Conservation (phyloP, 2,888 invertebrate species). For the Cryptocephalus moraei region DNA sequence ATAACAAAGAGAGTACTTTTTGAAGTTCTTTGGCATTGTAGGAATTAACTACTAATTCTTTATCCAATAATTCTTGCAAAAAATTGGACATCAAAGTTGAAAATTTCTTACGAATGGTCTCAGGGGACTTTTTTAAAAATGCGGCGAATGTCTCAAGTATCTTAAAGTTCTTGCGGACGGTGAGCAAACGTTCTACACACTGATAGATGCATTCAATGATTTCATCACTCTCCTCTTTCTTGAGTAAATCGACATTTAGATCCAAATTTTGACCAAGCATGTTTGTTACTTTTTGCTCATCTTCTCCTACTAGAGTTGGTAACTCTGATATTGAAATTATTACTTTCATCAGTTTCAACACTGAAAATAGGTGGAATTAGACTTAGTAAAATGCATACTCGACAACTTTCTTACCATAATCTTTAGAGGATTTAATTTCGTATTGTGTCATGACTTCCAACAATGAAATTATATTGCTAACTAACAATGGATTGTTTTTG, state of each 20-base stretch:
- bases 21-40: slow-evolving; percentile 10
- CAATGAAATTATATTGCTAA: slow-evolving; percentile 15
- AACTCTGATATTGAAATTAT: slow-evolving; percentile 10
- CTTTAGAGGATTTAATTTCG: slow-evolving; percentile 9
- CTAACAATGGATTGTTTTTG: slow-evolving; percentile 19
- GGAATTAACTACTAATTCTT: slow-evolving; percentile 3
- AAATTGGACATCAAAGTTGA: slow-evolving; percentile 10
- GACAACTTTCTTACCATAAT: slow-evolving; percentile 9
- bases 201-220: slow-evolving; percentile 6
- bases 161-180: slow-evolving; percentile 16
- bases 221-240: slow-evolving; percentile 9
- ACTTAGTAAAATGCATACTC: background rate
- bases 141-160: slow-evolving; percentile 11
- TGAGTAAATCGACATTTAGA: slow-evolving; percentile 12
- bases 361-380: slow-evolving; percentile 11
- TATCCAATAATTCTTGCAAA: slow-evolving; percentile 11
- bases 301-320: slow-evolving; percentile 12
- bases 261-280: slow-evolving; percentile 15
- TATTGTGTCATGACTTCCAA: slow-evolving; percentile 14
- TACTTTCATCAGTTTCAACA: slow-evolving; percentile 14
- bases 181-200: slow-evolving; percentile 15
- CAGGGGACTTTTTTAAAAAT: slow-evolving; percentile 9
- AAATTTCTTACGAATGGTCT: slow-evolving; percentile 12
- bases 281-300: slow-evolving; percentile 12
- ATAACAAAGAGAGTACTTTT: slow-evolving; percentile 11